Evolutionary conservation across 2,888 invertebrate genomes (phyloP), one percentile per base, ranked within the genome.

Genomic region (Blera fallax): DNA sequence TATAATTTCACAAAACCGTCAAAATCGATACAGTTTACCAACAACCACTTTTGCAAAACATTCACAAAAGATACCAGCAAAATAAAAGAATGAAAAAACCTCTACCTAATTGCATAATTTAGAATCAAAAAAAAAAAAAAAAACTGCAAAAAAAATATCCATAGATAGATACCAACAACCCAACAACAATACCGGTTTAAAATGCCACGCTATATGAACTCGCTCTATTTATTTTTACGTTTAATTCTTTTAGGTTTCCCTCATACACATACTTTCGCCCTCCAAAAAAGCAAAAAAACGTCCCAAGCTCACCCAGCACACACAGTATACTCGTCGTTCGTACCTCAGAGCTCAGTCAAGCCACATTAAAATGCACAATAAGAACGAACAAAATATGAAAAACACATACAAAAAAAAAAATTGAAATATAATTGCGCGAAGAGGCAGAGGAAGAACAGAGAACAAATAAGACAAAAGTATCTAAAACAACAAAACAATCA

Each of bases 161-260:
- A 40, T 14, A 69, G 32, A 40, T 40, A 54, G 18, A 37, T 37
- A 32, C 21, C 29, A 56, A 8, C 21, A 54, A 43, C 21, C 21
- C 62, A 84, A 78, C 67, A 77, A 58, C 65, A 83, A 69, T 80
- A 72, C 81, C 85, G 85, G 85, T 81, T 85, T 85, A 85, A 85
- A 85, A 81, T 81, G 85, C 81, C 85, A 85, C 85, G 85, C 85
- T 85, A 76, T 37, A 54, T 62, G 81, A 85, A 81, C 85, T 81
- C 81, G 85, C 85, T 85, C 85, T 81, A 85, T 81, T 85, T 85
- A 77, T 81, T 85, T 80, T 56, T 54, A 85, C 81, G 72, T 77
- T 62, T 85, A 72, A 77, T 81, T 85, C 81, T 77, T 77, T 81
- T 81, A 81, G 76, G 67, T 72, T 77, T 72, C 69, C 76, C 27